Conservation (phyloP, 2,113 vertebrate species). For the Cebidichthys violaceus region DNA sequence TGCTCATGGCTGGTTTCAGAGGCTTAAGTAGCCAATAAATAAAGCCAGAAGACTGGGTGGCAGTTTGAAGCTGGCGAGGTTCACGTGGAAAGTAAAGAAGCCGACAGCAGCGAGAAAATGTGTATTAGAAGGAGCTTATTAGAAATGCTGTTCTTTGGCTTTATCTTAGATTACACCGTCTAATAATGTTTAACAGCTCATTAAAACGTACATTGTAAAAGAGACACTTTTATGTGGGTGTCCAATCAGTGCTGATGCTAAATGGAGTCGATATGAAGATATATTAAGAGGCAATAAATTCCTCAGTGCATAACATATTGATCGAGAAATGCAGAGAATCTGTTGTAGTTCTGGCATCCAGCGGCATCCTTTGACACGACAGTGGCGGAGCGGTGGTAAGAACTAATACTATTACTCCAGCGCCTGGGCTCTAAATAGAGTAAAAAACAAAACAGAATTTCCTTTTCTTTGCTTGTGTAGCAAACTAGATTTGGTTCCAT, state of each 20-base stretch:
- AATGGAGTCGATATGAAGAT: not conserved
- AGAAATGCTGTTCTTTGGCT: conserved; percentile 22
- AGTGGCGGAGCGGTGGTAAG: not conserved
- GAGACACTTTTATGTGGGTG: not conserved
- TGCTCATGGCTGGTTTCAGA: conserved; percentile 46
- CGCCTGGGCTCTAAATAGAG: too few species aligned
- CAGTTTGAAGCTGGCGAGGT: conserved; percentile 20
- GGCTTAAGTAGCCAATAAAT: conserved; percentile 33
- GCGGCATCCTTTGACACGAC: not conserved
- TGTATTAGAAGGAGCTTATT: not conserved
- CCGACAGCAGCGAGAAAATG: not conserved
- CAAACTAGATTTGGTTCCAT: too few species aligned
- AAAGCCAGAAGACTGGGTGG: conserved; percentile 47
- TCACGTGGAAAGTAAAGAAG: not conserved
- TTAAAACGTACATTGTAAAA: not conserved
- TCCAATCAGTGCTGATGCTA: not conserved
- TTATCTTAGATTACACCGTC: not conserved
- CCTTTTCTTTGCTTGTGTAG: too few species aligned
- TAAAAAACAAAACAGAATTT: too few species aligned
- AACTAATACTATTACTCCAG: not conserved
- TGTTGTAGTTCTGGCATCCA: not conserved
- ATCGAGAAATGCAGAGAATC: not conserved
- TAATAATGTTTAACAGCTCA: not conserved
- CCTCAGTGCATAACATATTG: not conserved
- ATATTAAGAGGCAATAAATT: not conserved